A percentile compares a stretch with the other conserved stretches of the same genome.
Evolutionary conservation across 1,140 invertebrate species (phyloP).

Genomic region (Macrocentrus cingulum): DNA sequence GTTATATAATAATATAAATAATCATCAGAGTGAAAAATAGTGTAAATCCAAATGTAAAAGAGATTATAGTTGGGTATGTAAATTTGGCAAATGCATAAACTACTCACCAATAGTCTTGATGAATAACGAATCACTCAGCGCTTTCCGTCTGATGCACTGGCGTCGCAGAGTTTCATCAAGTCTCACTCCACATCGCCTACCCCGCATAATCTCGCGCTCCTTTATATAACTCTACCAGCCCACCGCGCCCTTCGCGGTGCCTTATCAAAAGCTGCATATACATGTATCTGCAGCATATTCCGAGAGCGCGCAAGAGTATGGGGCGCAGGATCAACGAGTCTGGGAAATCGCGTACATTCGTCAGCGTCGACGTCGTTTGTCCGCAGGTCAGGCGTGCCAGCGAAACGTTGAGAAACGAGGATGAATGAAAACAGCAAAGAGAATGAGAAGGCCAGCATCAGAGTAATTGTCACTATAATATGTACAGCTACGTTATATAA

Average conservation of each 20-base stretch:
- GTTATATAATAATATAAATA: too few relatives aligned
- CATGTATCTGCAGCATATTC: too few relatives aligned
- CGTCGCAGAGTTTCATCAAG: conserved; percentile 36
- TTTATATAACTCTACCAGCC: conserved; percentile 18
- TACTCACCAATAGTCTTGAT: conserved; percentile 33
- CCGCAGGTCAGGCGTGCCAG: not conserved
- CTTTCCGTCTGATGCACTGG: not conserved
- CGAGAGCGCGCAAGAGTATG: not conserved
- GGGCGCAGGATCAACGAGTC: conserved; percentile 9
- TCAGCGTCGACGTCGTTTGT: conserved; percentile 16
- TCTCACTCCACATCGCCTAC: conserved; percentile 14
- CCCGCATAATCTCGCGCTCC: conserved; percentile 37
- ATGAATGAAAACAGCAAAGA: conserved; percentile 4
- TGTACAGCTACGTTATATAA: too few relatives aligned
- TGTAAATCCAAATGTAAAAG: too few relatives aligned
- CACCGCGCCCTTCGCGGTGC: conserved; percentile 3
- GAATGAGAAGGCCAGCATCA: not conserved
- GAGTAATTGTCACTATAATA: too few relatives aligned
- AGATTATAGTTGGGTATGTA: too few relatives aligned
- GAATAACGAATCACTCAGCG: conserved; percentile 39
- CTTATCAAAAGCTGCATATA: conserved; percentile 15
- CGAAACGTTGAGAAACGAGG: not conserved
- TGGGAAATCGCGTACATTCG: conserved; percentile 17
- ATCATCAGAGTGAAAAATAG: too few relatives aligned
- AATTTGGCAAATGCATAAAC: not conserved